These are phyloP conservation scores for Bos javanicus DNA, from an alignment of 2,113 vertebrate genomes.

Conservation along the genomic window DNA sequence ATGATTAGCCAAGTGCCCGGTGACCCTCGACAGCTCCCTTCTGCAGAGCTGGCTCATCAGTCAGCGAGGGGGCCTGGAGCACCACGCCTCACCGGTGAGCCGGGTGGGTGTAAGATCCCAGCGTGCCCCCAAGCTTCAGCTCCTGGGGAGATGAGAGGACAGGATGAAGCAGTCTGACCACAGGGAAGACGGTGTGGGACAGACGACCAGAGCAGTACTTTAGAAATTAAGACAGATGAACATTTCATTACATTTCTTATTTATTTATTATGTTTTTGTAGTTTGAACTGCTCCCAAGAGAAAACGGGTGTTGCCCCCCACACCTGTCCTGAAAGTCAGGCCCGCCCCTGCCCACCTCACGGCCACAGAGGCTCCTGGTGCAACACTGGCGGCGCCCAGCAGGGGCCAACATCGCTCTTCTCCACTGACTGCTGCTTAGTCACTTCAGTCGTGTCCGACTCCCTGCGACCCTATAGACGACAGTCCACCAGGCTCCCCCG, in stretches of 20 bases:
- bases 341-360: too few species aligned
- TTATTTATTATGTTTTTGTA: neutral
- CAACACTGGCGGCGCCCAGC: neutral
- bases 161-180: neutral
- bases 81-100: fast-evolving
- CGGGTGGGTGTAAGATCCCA: neutral
- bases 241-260: neutral
- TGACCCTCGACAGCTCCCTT: neutral
- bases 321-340: too few species aligned
- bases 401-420: slow-evolving; percentile 57
- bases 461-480: fast-evolving
- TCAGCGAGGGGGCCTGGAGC: neutral
- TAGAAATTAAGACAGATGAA: neutral
- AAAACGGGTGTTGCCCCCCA: neutral
- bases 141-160: neutral
- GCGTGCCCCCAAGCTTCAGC: neutral
- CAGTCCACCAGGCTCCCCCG: too few species aligned
- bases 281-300: neutral
- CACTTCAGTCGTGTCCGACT: too few species aligned
- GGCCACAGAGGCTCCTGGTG: neutral
- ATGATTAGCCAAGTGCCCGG: neutral
- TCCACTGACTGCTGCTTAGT: too few species aligned
- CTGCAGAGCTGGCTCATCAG: too few species aligned
- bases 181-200: neutral
- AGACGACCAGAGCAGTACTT: neutral